Conservation (phyloP, 2,797 vertebrate genomes). For the Typhlichthys eigenmanni region DNA sequence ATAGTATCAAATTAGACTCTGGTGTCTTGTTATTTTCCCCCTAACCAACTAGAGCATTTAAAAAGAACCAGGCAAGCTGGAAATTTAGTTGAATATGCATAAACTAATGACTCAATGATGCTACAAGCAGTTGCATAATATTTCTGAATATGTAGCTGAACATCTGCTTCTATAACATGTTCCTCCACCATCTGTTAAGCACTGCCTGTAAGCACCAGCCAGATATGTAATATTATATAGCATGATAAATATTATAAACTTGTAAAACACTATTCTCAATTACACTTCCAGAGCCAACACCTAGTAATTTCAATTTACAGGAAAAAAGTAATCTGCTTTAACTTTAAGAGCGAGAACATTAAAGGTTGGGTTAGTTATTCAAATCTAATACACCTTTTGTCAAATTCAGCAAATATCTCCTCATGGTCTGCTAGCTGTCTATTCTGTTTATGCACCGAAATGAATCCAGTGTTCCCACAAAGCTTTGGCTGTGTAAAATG, state of each 20-base stretch:
- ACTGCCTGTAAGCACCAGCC: constrained; percentile 50
- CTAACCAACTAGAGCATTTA: constrained; percentile 22
- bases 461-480: too few relatives aligned
- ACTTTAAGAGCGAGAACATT: too few relatives aligned
- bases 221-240: constrained; percentile 45
- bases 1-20: neutral
- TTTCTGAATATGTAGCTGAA: constrained; percentile 62
- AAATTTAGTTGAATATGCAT: constrained; percentile 45
- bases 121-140: constrained; percentile 54
- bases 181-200: constrained; percentile 63
- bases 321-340: too few relatives aligned
- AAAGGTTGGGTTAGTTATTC: too few relatives aligned
- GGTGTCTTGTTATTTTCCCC: neutral
- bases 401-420: too few relatives aligned
- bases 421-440: too few relatives aligned
- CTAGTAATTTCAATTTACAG: too few relatives aligned
- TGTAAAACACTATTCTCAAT: constrained; percentile 15
- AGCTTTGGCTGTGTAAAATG: too few relatives aligned
- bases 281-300: constrained; percentile 5
- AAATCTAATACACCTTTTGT: too few relatives aligned
- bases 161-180: constrained; percentile 68
- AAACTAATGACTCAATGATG: constrained; percentile 46
- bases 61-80: constrained; percentile 22
- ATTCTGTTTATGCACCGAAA: too few relatives aligned
- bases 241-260: too few relatives aligned